A percentile compares a stretch with the other conserved stretches of the same genome.
Conservation (phyloP, 2,797 vertebrate species). For the Lepilemur ruficaudatus region DNA sequence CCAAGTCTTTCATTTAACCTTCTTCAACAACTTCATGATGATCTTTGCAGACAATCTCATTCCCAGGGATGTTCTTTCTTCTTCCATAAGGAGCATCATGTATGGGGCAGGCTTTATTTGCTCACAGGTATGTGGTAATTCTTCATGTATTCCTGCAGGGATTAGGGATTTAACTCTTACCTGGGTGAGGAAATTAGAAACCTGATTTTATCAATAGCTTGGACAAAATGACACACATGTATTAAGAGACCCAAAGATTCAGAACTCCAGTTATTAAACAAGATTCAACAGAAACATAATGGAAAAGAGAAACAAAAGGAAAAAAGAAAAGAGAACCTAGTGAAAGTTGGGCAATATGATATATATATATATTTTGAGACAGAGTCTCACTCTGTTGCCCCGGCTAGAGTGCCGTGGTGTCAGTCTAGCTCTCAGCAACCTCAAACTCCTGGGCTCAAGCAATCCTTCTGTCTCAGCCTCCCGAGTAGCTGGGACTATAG, state of each 20-base stretch:
- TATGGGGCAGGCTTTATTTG: constrained; percentile 94
- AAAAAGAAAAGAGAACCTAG: background rate
- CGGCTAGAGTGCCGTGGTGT: too few relatives aligned
- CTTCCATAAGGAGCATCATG: constrained; percentile 90
- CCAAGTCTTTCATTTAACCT: constrained; percentile 92
- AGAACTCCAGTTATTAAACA: background rate
- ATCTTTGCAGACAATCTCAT: constrained; percentile 94
- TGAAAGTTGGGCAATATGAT: background rate
- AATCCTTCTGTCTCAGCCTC: too few relatives aligned
- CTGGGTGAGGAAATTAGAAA: background rate
- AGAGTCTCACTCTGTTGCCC: too few relatives aligned
- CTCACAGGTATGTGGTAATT: constrained; percentile 88
- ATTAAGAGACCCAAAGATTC: constrained; percentile 11
- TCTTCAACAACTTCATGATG: constrained; percentile 94
- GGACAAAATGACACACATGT: background rate
- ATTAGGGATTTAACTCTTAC: constrained; percentile 7
- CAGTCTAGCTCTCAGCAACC: too few relatives aligned
- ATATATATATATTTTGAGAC: too few relatives aligned
- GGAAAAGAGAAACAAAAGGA: background rate
- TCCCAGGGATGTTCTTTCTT: constrained; percentile 88
- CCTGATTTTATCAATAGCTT: background rate
- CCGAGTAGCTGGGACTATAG: too few relatives aligned
- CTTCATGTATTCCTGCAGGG: background rate
- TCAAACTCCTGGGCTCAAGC: too few relatives aligned
- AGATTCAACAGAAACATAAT: background rate